Conservation (phyloP, 2,888 invertebrate genomes). For the Metacarcinus magister region DNA sequence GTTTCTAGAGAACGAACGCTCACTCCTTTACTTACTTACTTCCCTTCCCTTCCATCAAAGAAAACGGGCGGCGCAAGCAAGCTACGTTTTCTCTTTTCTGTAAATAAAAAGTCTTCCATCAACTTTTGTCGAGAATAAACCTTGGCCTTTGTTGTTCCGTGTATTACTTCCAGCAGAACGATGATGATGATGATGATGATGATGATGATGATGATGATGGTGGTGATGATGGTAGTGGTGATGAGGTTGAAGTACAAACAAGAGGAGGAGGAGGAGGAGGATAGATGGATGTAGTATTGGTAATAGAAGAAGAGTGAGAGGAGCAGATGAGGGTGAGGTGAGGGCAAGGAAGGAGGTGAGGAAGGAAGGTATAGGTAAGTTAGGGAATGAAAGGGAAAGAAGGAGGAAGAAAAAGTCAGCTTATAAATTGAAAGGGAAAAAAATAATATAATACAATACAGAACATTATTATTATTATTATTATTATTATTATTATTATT, state of each 20-base stretch:
- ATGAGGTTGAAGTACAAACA: not conserved
- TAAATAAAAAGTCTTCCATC: slow-evolving; percentile 64
- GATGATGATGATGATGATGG: not conserved
- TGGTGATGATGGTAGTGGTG: not conserved
- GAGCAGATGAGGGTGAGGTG: not conserved
- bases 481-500: not conserved
- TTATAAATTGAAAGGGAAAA: not conserved
- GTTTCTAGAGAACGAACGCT: slow-evolving; percentile 17
- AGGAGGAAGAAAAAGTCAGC: not conserved
- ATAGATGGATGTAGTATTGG: not conserved
- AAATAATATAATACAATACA: not conserved
- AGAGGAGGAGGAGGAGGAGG: not conserved
- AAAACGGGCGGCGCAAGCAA: slow-evolving; percentile 41
- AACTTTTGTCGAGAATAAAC: slow-evolving; percentile 22
- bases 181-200: slow-evolving; percentile 43
- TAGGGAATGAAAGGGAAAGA: not conserved
- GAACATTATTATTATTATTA: not conserved
- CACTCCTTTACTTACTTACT: not conserved
- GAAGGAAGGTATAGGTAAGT: not conserved
- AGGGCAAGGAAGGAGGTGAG: not conserved
- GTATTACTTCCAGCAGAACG: not conserved
- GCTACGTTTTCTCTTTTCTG: slow-evolving; percentile 50
- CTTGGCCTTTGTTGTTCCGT: slow-evolving; percentile 7
- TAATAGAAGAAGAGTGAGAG: not conserved
- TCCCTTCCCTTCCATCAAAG: not conserved